Percentiles rank a stretch among this genome's conserved stretches.
These are phyloP conservation scores for Nicator chloris DNA, from an alignment of 2,113 vertebrate genomes.

Conservation along the genomic window DNA sequence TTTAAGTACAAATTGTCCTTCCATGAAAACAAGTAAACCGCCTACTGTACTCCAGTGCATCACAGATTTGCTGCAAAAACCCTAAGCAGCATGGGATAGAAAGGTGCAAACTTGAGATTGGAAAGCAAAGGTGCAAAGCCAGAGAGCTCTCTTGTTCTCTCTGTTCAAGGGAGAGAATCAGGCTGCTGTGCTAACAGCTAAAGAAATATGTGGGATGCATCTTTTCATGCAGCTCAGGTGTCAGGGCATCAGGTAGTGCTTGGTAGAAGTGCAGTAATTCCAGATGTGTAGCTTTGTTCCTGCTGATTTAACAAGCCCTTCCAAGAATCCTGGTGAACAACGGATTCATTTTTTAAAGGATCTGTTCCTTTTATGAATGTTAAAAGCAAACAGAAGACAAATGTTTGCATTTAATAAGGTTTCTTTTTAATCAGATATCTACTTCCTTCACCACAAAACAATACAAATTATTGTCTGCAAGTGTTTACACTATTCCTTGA, in stretches of 20 bases:
- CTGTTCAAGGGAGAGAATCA: neutral
- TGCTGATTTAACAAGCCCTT: neutral
- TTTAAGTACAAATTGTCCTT: conserved; percentile 71
- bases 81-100: neutral
- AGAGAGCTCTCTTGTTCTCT: conserved; percentile 15
- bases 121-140: conserved; percentile 58
- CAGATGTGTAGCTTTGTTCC: conserved; percentile 3
- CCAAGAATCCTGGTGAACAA: neutral
- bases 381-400: conserved; percentile 11
- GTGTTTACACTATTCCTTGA: neutral
- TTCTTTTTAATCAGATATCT: neutral
- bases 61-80: conserved; percentile 24
- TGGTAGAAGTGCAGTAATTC: neutral
- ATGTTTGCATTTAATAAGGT: conserved; percentile 4
- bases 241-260: neutral
- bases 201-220: neutral
- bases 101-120: conserved; percentile 28
- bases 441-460: neutral
- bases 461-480: neutral
- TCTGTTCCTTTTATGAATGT: neutral
- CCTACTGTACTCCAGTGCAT: conserved; percentile 41
- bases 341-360: conserved; percentile 3
- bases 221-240: conserved; percentile 37
- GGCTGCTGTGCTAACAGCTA: conserved; percentile 21
- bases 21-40: conserved; percentile 65